phyloP scores from a whole-genome alignment of 2,888 invertebrate species.

The Plutella xylostella region DNA sequence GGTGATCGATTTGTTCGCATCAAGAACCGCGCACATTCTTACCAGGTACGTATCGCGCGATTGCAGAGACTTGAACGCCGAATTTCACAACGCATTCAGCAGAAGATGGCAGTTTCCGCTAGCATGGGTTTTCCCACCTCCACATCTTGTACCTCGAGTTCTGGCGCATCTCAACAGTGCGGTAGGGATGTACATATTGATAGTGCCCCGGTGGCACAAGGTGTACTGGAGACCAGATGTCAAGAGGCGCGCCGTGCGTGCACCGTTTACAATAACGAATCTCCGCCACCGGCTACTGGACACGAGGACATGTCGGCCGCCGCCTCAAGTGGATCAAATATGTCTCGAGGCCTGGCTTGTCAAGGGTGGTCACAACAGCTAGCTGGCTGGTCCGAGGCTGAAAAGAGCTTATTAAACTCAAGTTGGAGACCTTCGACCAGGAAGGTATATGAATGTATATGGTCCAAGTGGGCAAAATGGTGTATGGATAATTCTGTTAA shows the following conservation, averaged over 20 bases:
- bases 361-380: neutral
- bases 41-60: slow-evolving; percentile 1
- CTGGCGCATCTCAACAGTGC: slow-evolving; percentile 21
- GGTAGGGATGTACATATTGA: slow-evolving; percentile 4
- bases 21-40: neutral
- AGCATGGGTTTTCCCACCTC: slow-evolving; percentile 28
- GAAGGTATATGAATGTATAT: neutral
- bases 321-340: neutral
- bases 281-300: neutral
- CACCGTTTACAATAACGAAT: neutral
- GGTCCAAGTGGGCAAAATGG: neutral
- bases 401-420: neutral
- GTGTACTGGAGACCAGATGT: slow-evolving; percentile 21
- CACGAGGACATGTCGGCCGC: neutral
- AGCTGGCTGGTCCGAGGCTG: neutral
- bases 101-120: slow-evolving; percentile 18
- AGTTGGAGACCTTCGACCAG: neutral
- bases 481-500: neutral
- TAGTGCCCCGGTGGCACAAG: slow-evolving; percentile 16
- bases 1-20: slow-evolving; percentile 19
- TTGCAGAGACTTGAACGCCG: neutral
- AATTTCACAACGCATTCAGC: slow-evolving; percentile 22
- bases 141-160: slow-evolving; percentile 21
- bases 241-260: slow-evolving; percentile 9
- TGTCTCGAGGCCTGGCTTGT: neutral